Conservation (phyloP, 2,888 invertebrate species). For the Pinctada fucata region DNA sequence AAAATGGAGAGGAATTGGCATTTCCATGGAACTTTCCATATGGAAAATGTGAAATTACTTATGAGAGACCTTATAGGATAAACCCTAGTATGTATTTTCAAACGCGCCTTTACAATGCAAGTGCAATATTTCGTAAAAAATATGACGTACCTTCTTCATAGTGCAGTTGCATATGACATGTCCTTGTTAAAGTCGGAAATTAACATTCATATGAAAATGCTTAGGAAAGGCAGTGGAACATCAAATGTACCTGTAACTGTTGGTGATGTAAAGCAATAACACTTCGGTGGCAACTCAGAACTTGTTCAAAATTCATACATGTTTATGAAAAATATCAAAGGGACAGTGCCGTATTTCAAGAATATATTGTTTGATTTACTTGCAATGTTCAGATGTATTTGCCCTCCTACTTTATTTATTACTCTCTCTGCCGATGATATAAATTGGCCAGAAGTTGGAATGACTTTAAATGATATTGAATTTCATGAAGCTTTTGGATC, state of each 20-base stretch:
- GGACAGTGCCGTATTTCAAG: conserved; percentile 46
- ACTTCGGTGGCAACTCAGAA: conserved; percentile 1
- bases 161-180: conserved; percentile 23
- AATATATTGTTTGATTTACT: conserved; percentile 42
- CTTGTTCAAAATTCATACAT: conserved; percentile 46
- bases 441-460: conserved; percentile 45
- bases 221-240: background rate
- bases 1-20: conserved; percentile 32
- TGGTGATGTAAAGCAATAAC: conserved; percentile 11
- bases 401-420: conserved; percentile 37
- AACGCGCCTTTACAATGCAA: conserved; percentile 15
- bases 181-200: conserved; percentile 17
- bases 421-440: conserved; percentile 51
- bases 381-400: conserved; percentile 37
- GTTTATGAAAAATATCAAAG: conserved; percentile 53
- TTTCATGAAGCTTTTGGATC: conserved; percentile 7
- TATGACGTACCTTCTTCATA: conserved; percentile 30
- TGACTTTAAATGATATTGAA: conserved; percentile 25
- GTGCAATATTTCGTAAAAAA: conserved; percentile 26
- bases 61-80: conserved; percentile 13
- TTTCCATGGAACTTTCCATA: conserved; percentile 34
- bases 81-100: conserved; percentile 23
- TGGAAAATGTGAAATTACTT: conserved; percentile 24
- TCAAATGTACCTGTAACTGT: background rate
- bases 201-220: conserved; percentile 26